These are phyloP conservation scores for Rhopalosiphum padi DNA, from an alignment of 1,140 invertebrate genomes.

Conservation along the genomic window DNA sequence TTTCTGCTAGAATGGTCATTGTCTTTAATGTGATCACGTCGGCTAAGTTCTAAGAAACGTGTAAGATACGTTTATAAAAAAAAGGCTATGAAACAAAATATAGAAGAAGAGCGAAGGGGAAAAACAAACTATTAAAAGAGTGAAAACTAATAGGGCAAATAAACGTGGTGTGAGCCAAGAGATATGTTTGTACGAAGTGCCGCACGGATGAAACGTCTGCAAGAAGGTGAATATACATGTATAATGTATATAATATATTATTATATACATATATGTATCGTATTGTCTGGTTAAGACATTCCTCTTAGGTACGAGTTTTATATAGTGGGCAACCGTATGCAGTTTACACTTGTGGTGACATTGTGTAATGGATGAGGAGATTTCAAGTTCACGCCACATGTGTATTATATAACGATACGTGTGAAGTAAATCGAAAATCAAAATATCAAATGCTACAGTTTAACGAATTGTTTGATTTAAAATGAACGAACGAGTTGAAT, in stretches of 20 bases:
- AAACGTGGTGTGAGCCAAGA: background rate
- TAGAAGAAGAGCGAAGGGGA: background rate
- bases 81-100: background rate
- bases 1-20: background rate
- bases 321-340: background rate
- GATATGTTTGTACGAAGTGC: background rate
- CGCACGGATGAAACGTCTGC: background rate
- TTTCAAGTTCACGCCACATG: background rate
- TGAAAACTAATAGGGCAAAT: constrained; percentile 28
- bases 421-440: background rate
- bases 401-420: background rate
- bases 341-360: background rate
- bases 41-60: background rate
- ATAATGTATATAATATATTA: background rate
- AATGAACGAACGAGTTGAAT: background rate
- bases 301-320: background rate
- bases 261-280: background rate
- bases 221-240: background rate
- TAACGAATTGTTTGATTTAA: background rate
- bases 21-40: constrained; percentile 10
- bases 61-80: background rate
- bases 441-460: background rate
- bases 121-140: constrained; percentile 16
- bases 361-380: background rate
- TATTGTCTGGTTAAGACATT: constrained; percentile 7